phyloP scores from a whole-genome alignment of 1,140 invertebrate species.

The Myzus persicae region DNA sequence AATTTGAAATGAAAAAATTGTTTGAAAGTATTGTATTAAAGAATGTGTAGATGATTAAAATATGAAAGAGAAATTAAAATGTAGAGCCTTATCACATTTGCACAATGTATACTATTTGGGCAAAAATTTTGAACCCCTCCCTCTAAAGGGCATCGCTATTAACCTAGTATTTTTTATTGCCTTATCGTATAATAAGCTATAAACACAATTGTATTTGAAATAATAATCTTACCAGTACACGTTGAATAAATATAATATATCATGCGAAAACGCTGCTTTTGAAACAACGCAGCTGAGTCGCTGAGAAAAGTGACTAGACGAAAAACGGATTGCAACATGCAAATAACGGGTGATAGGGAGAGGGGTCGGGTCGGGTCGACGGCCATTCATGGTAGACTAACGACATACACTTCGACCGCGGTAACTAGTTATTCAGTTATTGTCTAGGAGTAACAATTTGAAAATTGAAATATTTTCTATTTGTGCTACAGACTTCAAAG shows the following conservation, averaged over 20 bases:
- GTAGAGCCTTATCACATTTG: slow-evolving; percentile 17
- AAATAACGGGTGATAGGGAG: not conserved
- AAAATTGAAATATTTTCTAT: not conserved
- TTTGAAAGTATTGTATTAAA: not conserved
- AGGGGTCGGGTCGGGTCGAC: slow-evolving; percentile 25
- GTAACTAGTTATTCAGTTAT: slow-evolving; percentile 4
- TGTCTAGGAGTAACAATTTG: slow-evolving; percentile 29
- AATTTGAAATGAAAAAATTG: not conserved
- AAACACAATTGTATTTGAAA: not conserved
- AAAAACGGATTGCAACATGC: slow-evolving; percentile 52
- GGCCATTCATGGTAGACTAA: slow-evolving; percentile 43
- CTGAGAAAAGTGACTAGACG: slow-evolving; percentile 54
- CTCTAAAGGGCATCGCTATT: too few species aligned
- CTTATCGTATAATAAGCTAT: not conserved
- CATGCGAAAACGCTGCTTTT: not conserved
- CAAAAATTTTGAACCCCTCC: not conserved
- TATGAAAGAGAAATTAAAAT: not conserved
- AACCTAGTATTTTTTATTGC: too few species aligned
- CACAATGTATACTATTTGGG: not conserved
- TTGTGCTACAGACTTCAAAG: too few species aligned
- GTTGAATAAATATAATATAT: not conserved
- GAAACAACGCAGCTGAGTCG: slow-evolving; percentile 34
- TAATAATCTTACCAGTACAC: slow-evolving; percentile 30
- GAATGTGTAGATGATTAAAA: not conserved
- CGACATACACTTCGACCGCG: not conserved